Base-by-base conservation (phyloP, 2,888 invertebrate species). In the Pristionchus exspectatus region DNA sequence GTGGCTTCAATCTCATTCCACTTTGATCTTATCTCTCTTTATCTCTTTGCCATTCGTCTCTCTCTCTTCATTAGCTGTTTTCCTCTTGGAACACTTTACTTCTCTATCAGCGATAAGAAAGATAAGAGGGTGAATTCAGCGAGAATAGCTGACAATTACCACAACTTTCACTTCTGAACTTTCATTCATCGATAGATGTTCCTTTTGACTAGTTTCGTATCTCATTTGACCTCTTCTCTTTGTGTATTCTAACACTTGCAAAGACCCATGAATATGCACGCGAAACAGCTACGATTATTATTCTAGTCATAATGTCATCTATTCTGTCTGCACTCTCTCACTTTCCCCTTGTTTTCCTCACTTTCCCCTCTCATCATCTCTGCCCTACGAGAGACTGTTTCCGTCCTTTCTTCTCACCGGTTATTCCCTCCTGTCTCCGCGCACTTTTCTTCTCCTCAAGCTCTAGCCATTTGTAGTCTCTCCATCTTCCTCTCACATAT, bases 91-190 rank as follows among this genome's bases (percentile, higher is more conserved):
- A 54, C 77, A 38, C 77, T 33, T 38, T 0, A 30, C 81, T 83
- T 50, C n/a, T 33, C 81, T 30, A 38, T 3, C 56, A 24, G 24
- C 38, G 77, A 77, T 77, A 77, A 27, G 77, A 77, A 44, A 38
- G 38, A 77, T 30, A n/a, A 24, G 77, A 77, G 10, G 10, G 14
- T 12, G 33, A 72, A 30, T 30, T 27, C 69, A 30, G 14, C 30
- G 30, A 30, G 69, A 63, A 30, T 63, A 63, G 24, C 30, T 16
- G 18, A 4, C 77, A 74, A 38, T 74, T 74, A 27, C 27, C 74
- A 74, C 38, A 50, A 77, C 77, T 77, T 77, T 77, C 77, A 77
- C 77, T 77, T 77, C 77, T 44, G 77, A 77, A 77, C 77, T 77
- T 27, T 18, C 5, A 12, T n/a, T 24, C 38, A 77, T 77, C 12